Conservation (phyloP, 2,113 vertebrate species). For the Alces alces region DNA sequence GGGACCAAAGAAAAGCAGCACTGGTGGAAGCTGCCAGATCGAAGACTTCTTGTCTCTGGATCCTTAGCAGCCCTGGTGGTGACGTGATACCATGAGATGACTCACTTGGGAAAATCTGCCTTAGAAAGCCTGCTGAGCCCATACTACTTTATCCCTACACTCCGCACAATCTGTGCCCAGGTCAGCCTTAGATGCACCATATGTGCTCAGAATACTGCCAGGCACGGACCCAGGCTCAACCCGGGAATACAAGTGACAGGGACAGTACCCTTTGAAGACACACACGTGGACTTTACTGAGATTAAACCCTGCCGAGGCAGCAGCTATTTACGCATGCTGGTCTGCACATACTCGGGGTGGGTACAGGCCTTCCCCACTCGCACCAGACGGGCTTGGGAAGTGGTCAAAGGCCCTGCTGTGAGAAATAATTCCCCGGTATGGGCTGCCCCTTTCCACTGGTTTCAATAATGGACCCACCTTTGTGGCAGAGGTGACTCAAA, state of each 20-base stretch:
- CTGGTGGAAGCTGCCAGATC: background rate
- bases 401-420: background rate
- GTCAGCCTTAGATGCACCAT: background rate
- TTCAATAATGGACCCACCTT: rapidly evolving
- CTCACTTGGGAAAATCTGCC: background rate
- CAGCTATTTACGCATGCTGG: background rate
- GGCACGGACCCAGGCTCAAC: background rate
- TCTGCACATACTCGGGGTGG: background rate
- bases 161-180: background rate
- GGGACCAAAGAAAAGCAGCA: background rate
- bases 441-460: background rate
- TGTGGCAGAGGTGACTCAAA: background rate
- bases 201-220: background rate
- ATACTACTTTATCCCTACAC: background rate
- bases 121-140: background rate
- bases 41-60: background rate
- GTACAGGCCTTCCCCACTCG: background rate
- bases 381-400: background rate
- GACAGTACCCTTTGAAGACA: background rate
- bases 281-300: rapidly evolving
- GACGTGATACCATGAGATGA: background rate
- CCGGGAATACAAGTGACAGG: rapidly evolving
- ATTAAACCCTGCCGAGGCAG: background rate
- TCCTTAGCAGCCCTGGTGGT: background rate
- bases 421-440: background rate